A percentile compares a stretch with the other conserved stretches of the same genome.
Evolutionary conservation across 1,140 invertebrate species (phyloP).

Genomic region (Cecropterus lyciades): DNA sequence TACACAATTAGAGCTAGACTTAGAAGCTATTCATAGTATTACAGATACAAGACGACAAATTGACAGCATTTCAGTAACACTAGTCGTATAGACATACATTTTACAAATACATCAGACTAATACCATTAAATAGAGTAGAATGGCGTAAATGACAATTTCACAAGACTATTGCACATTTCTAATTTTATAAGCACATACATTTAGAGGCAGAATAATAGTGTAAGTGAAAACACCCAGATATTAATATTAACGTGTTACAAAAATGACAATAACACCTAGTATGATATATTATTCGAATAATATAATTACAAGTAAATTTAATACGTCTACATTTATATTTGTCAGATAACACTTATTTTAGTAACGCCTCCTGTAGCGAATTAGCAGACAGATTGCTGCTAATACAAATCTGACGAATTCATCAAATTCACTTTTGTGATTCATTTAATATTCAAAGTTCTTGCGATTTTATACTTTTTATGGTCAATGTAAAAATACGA

Average conservation of each 20-base stretch:
- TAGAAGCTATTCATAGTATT: conserved; percentile 46
- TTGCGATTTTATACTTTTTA: too few relatives aligned
- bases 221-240: conserved; percentile 40
- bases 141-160: conserved; percentile 37
- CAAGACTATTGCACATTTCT: conserved; percentile 36
- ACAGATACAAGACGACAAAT: conserved; percentile 75
- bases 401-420: background rate
- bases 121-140: conserved; percentile 29
- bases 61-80: conserved; percentile 74
- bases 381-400: background rate
- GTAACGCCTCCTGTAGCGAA: background rate
- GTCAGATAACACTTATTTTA: background rate
- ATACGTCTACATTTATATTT: conserved; percentile 5
- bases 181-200: conserved; percentile 33
- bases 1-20: conserved; percentile 31
- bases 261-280: conserved; percentile 34
- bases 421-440: background rate
- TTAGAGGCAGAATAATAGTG: conserved; percentile 47
- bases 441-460: background rate
- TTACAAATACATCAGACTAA: conserved; percentile 33
- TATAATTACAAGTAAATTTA: background rate
- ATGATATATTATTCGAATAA: conserved; percentile 14
- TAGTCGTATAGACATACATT: conserved; percentile 58
- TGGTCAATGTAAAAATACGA: too few relatives aligned
- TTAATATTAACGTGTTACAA: conserved; percentile 40